Percentiles rank a stretch among this genome's conserved stretches.
Evolutionary conservation across 2,888 invertebrate genomes (phyloP).

Genomic region (Subacronicta megacephala): DNA sequence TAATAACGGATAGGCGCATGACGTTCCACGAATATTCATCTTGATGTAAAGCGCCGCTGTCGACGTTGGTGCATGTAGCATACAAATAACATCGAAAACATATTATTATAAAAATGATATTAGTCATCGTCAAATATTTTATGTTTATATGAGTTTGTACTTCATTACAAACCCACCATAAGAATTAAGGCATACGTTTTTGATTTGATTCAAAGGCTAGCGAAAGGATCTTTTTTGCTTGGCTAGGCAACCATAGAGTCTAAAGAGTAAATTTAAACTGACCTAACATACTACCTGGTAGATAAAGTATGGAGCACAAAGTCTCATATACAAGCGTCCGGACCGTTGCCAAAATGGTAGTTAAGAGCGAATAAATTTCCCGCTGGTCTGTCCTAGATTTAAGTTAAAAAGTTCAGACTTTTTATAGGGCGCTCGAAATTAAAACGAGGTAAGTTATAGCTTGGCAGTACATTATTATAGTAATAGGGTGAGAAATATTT

Average conservation of each 20-base stretch:
- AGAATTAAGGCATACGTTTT: no score
- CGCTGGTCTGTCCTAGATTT: constrained; percentile 37
- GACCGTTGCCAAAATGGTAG: constrained; percentile 45
- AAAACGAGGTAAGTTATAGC: constrained; percentile 32
- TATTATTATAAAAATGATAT: no score
- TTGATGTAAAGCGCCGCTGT: no score
- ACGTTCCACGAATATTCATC: no score
- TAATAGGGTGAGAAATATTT: no score
- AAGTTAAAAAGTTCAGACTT: constrained; percentile 40
- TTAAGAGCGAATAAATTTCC: constrained; percentile 41
- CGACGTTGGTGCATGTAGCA: no score
- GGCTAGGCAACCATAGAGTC: constrained; percentile 2
- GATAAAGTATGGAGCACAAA: constrained; percentile 22
- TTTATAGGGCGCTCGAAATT: constrained; percentile 35
- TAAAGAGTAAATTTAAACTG: constrained; percentile 12
- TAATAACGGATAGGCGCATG: no score
- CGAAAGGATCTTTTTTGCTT: constrained; percentile 5
- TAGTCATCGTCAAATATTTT: no score
- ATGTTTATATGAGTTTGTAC: no score
- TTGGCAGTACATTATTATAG: constrained; percentile 7
- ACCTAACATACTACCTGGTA: constrained; percentile 10
- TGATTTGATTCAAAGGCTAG: no score
- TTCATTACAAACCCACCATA: no score
- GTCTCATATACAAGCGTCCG: constrained; percentile 27
- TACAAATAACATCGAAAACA: no score